Evolutionary conservation across 2,797 vertebrate genomes (phyloP), one percentile per base, ranked within the genome.

Genomic region (Silurus aristotelis): DNA sequence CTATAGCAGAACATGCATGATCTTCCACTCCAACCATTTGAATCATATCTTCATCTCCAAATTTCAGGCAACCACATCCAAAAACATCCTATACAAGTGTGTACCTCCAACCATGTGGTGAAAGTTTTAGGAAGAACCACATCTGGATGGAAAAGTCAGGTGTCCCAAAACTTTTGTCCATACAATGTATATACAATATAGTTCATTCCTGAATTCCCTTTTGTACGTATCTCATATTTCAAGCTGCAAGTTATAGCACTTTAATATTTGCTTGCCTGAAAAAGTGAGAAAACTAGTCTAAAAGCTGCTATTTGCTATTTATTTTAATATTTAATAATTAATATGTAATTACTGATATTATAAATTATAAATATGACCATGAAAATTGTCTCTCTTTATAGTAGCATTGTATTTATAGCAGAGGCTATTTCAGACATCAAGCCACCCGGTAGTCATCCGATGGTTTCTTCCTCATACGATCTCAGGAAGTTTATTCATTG

Each of bases 301-400:
- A 79, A 79, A 15, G 22, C 31, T 38, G 38, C 38, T 38, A 43
- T n/a, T n/a, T n/a, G n/a, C n/a, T n/a, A n/a, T n/a, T n/a, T n/a
- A n/a, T 27, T 77, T 17, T 60, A 60, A 14, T 61, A 14, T 31
- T 38, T 22, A 43, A 12, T 63, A 43, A 43, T 56, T 76, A 56
- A 56, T 55, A 56, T 8, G 15, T 10, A 38, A 78, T 60, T 60
- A 60, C 8, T 60, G 60, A 61, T 10, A 61, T 22, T 6, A 43
- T 61, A 3, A 7, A 61, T 43, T 63, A 43, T 63, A 77, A 38
- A 77, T 38, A 60, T 76, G 15, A 31, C 8, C 27, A 60, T 20
- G 55, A 20, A 60, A 77, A 12, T n/a, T 76, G 22, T 58, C 17
- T 77, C 8, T 58, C 73, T 76, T 76, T 76, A 56, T 31, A 76